Evolutionary conservation across 2,797 vertebrate species (phyloP), one percentile per base, ranked within the genome.

Genomic region (Euthynnus affinis): DNA sequence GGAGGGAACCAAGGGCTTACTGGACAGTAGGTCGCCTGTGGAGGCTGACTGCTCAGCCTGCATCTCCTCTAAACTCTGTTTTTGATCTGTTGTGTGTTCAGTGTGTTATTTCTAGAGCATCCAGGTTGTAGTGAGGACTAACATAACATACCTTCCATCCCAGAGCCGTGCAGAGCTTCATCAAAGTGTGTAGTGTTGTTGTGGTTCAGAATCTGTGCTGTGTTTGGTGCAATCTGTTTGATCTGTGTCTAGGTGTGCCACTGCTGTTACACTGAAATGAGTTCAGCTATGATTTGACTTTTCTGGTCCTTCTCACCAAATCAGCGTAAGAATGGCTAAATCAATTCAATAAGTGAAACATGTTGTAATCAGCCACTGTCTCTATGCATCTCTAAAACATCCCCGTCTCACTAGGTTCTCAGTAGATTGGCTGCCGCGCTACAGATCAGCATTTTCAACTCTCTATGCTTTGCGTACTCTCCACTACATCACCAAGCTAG

Each of bases 61-160:
- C 88, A 80, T 93, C 93, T 94, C 93, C 93, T 94, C 93, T 89
- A 91, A 94, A 95, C 93, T 93, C 94, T 93, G 93, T 93, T 84
- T 90, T 56, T 87, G 86, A 90, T 86, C 80, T 78, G 86, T 78
- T 59, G 65, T 85, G 86, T 88, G 80, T 86, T 80, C 56, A 65
- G 77, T 82, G 81, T 88, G 77, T 88, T 83, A 82, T 81, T 94
- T 88, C 79, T 84, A 51, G 79, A 90, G 89, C 92, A 91, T 92
- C 87, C 85, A 56, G 92, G 87, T 86, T 76, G 77, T 90, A 85
- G 71, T 81, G 88, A 85, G 76, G 83, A 93, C 90, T 93, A 94
- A 94, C 92, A 87, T 71, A 14, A 88, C 92, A 92, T 84, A 79
- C 65, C 78, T 88, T 90, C 87, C 92, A 93, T 91, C 85, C 85